Conservation (phyloP, 2,888 invertebrate genomes). For the Cheilosia urbana region DNA sequence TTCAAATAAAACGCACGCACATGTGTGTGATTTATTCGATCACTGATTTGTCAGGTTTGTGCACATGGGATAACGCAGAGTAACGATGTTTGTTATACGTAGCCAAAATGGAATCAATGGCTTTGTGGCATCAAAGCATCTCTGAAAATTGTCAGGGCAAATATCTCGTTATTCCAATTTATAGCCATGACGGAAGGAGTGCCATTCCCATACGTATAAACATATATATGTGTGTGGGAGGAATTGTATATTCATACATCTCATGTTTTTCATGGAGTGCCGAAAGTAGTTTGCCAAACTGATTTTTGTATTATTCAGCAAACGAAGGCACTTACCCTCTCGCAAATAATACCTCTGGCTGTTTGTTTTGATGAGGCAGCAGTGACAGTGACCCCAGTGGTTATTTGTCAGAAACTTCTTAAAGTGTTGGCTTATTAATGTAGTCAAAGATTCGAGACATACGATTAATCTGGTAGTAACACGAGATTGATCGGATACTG, state of each 20-base stretch:
- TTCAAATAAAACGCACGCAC: conserved; percentile 23
- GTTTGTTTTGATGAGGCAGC: conserved; percentile 45
- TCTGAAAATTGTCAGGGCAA: conserved; percentile 51
- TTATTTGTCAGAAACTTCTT: conserved; percentile 45
- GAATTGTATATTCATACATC: background rate
- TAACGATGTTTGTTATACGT: conserved; percentile 59
- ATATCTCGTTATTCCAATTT: conserved; percentile 18
- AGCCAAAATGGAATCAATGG: conserved; percentile 53
- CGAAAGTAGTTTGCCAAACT: conserved; percentile 65
- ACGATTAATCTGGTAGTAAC: conserved; percentile 32
- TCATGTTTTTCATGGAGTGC: conserved; percentile 24
- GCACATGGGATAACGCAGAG: conserved; percentile 60
- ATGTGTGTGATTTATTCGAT: conserved; percentile 63
- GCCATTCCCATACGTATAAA: too few species aligned
- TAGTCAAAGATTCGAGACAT: conserved; percentile 45
- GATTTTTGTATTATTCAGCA: conserved; percentile 72
- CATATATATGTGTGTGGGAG: background rate
- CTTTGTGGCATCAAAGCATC: conserved; percentile 23
- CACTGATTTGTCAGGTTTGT: conserved; percentile 60
- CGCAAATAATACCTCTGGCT: background rate
- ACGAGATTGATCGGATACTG: conserved; percentile 19
- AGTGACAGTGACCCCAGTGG: conserved; percentile 19
- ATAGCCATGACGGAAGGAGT: conserved; percentile 6
- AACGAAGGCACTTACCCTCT: conserved; percentile 67
- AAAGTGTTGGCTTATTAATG: conserved; percentile 51